These are phyloP conservation scores for Oryzaephilus surinamensis DNA, from an alignment of 1,140 invertebrate genomes.

Conservation along the genomic window DNA sequence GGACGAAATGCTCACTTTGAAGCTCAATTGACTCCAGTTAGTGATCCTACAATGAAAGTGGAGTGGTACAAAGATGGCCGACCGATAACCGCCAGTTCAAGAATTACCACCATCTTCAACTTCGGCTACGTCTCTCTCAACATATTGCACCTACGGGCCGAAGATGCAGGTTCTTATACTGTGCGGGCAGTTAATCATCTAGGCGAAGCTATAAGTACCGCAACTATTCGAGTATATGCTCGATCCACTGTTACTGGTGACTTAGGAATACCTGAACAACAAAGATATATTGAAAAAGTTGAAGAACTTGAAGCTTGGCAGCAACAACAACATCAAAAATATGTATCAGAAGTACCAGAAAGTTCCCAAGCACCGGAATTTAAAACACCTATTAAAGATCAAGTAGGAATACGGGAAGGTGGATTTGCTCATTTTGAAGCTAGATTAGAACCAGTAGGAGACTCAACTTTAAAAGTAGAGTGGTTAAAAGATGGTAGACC, in stretches of 20 bases:
- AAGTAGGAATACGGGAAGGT: constrained; percentile 79
- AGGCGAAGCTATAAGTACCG: constrained; percentile 74
- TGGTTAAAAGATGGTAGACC: constrained; percentile 91
- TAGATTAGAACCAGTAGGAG: constrained; percentile 83
- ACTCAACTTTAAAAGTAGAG: constrained; percentile 83
- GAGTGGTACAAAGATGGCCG: constrained; percentile 98
- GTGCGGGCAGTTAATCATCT: constrained; percentile 79
- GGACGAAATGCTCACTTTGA: constrained; percentile 90
- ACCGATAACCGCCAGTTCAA: constrained; percentile 84
- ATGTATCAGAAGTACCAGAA: constrained; percentile 66
- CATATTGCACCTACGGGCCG: constrained; percentile 90
- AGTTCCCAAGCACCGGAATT: constrained; percentile 76
- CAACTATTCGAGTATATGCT: constrained; percentile 63
- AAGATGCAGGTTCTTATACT: constrained; percentile 87
- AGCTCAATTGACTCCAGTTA: constrained; percentile 86
- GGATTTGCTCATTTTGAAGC: constrained; percentile 95
- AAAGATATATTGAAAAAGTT: constrained; percentile 85
- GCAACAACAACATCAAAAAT: constrained; percentile 61
- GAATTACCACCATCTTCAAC: constrained; percentile 93
- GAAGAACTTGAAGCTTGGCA: constrained; percentile 89
- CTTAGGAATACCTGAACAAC: constrained; percentile 83
- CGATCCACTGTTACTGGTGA: constrained; percentile 73
- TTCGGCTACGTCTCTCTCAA: constrained; percentile 97
- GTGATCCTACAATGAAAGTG: constrained; percentile 94
- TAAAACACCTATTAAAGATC: constrained; percentile 84